phyloP scores from a whole-genome alignment of 2,113 vertebrate species.

The Corapipo altera region DNA sequence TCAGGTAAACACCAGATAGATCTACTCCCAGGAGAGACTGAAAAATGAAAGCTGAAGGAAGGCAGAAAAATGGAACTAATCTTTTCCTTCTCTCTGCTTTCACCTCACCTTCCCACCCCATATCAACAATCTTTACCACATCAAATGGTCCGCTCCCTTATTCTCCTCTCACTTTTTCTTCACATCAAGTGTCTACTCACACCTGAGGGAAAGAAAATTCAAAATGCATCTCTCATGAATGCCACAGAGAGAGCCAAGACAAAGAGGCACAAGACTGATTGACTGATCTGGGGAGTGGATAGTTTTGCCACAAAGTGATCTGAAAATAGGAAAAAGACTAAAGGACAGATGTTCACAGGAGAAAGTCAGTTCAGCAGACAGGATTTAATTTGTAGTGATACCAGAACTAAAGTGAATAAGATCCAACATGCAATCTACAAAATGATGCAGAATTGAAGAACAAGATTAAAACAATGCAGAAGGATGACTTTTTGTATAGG shows the following conservation, averaged over 20 bases:
- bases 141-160: background rate
- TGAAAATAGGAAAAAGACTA: background rate
- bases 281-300: background rate
- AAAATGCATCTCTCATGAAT: background rate
- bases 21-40: background rate
- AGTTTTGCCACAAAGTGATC: background rate
- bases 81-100: background rate
- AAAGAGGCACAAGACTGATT: background rate
- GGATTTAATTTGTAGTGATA: background rate
- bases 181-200: background rate
- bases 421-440: background rate
- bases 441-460: background rate
- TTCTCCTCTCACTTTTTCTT: background rate
- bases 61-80: background rate
- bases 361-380: background rate
- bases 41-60: background rate
- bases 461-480: background rate
- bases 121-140: background rate
- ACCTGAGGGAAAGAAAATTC: background rate
- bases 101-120: background rate
- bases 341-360: background rate
- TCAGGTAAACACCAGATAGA: background rate
- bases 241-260: background rate
- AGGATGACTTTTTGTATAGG: background rate
- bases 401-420: background rate